These are phyloP conservation scores for Drosophila lowei DNA, from an alignment of 1,140 invertebrate species.

Conservation along the genomic window DNA sequence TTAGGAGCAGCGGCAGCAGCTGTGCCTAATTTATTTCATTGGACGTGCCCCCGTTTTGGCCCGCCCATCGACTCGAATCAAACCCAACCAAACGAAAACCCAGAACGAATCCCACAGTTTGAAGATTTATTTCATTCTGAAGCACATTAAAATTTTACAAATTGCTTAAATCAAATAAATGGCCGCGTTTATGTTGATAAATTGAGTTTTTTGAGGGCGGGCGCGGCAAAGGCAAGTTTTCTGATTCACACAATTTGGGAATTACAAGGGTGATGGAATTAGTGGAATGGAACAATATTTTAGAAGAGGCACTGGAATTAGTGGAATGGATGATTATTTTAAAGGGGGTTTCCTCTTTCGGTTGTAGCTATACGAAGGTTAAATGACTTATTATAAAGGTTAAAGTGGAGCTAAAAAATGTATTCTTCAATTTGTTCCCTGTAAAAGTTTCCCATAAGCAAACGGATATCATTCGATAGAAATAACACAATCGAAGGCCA, in stretches of 20 bases:
- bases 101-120: conserved; percentile 67
- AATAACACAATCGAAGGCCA: no score
- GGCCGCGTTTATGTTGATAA: conserved; percentile 77
- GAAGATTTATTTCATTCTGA: conserved; percentile 74
- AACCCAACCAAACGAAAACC: conserved; percentile 21
- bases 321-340: not conserved
- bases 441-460: no score
- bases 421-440: no score
- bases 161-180: conserved; percentile 79
- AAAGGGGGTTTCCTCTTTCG: no score
- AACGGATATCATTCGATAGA: no score
- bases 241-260: conserved; percentile 44
- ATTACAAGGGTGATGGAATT: conserved; percentile 17
- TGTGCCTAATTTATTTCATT: conserved; percentile 78
- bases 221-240: conserved; percentile 44
- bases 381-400: no score
- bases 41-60: conserved; percentile 63
- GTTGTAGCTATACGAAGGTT: no score
- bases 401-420: no score
- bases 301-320: conserved; percentile 2
- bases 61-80: conserved; percentile 19
- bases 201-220: conserved; percentile 39
- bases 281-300: not conserved
- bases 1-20: conserved; percentile 49
- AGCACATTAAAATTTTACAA: conserved; percentile 80